Base-by-base conservation (phyloP, 2,888 invertebrate genomes). In the Nesidiocoris tenuis region DNA sequence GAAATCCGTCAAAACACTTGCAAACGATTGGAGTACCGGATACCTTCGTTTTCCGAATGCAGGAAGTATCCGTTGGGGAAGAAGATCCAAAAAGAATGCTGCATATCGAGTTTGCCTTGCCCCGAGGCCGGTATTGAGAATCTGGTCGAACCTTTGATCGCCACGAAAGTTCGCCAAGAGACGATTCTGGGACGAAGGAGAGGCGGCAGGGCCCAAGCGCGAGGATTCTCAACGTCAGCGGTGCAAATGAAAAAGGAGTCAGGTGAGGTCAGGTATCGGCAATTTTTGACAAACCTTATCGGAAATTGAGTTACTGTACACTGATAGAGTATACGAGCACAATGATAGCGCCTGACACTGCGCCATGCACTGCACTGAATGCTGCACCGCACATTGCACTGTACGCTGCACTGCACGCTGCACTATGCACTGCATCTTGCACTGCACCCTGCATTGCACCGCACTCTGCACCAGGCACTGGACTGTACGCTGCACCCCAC, bases 41-140 rank as follows among this genome's bases (percentile, higher is more conserved):
- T 75, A 22, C 75, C 75, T 5, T 75, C 75, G n/a, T 75, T 63
- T 63, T 61, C 61, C 18, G 75, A 75, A 18, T 75, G 75, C 65
- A 64, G 74, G 57, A 74, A 65, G 19, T 64, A 22, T 19, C 74
- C 74, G 22, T 24, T 74, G 56, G 57, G 57, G 12, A 61, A 24
- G 19, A 67, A 54, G 23, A 7, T 3, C 7, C 57, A 54, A 9
- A 75, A 75, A 55, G 75, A 75, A 18, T 75, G 75, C 68, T 75
- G 75, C 68, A 61, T 54, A 16, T 12, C n/a, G 7, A 25, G 25
- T 16, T 19, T 24, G 1, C 61, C 68, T 9, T 75, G 75, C 24
- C 67, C 68, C 16, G 61, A 67, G 19, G 39, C 61, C 2, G 55
- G 57, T 2, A 2, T 66, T 0, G 68, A 61, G 12, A 56, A 19